phyloP scores from a whole-genome alignment of 2,113 vertebrate genomes.

The Raja brachyura region DNA sequence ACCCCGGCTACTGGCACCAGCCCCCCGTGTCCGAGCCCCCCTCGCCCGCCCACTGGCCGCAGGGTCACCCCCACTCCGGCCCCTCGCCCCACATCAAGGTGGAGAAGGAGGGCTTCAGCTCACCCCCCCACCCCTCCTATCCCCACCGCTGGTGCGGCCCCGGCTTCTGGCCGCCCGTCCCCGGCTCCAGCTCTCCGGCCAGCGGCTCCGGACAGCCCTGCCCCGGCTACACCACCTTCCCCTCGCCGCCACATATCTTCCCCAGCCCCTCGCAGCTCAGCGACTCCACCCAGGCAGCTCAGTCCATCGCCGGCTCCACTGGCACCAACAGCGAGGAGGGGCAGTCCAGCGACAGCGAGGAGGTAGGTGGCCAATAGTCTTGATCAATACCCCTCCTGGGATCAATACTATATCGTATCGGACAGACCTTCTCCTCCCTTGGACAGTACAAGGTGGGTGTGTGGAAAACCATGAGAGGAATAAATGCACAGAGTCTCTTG shows the following conservation, averaged over 20 bases:
- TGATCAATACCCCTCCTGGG: no score
- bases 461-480: no score
- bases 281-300: constrained; percentile 43
- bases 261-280: constrained; percentile 41
- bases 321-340: constrained; percentile 61
- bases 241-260: constrained; percentile 45
- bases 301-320: constrained; percentile 63
- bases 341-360: constrained; percentile 62
- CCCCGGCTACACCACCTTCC: constrained; percentile 51
- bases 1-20: constrained; percentile 58
- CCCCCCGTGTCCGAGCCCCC: constrained; percentile 45
- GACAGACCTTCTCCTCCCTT: no score
- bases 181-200: constrained; percentile 42
- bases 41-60: constrained; percentile 38
- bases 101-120: constrained; percentile 51
- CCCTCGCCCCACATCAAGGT: constrained; percentile 58
- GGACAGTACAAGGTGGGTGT: no score
- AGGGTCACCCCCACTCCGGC: constrained; percentile 49
- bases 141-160: constrained; percentile 56
- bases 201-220: constrained; percentile 45
- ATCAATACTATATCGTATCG: no score
- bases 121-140: constrained; percentile 57
- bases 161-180: constrained; percentile 58
- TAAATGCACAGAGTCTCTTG: no score
- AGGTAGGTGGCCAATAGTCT: constrained; percentile 51